Evolutionary conservation across 2,888 invertebrate genomes (phyloP).

Genomic region (Entomobrya multifasciata): DNA sequence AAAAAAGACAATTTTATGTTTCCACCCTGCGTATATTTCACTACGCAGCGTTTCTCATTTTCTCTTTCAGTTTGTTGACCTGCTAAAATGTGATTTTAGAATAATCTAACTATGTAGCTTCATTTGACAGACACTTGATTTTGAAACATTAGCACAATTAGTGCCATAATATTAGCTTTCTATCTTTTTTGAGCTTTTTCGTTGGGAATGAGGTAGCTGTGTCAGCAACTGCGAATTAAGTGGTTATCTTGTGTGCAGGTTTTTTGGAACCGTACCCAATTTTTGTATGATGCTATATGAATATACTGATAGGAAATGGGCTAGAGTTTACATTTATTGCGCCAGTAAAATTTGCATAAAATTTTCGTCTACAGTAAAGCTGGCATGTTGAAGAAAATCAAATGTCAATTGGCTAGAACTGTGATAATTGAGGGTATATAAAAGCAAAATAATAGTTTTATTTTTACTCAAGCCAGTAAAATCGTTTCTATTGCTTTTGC

Average conservation of each 20-base stretch:
- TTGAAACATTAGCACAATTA: constrained; percentile 14
- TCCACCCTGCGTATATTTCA: neutral
- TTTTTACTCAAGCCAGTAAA: neutral
- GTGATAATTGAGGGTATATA: neutral
- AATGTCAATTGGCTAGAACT: neutral
- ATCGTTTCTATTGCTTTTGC: too few relatives aligned
- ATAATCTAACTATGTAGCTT: neutral
- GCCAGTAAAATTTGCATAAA: constrained; percentile 57
- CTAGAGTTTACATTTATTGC: constrained; percentile 55
- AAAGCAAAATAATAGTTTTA: neutral
- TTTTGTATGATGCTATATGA: neutral
- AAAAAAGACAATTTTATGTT: constrained; percentile 21
- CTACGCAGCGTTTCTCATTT: too few relatives aligned
- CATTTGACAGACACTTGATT: neutral
- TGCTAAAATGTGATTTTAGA: neutral
- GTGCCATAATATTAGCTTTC: neutral
- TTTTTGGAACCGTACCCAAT: neutral
- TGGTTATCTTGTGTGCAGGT: constrained; percentile 12
- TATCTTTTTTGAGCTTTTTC: neutral
- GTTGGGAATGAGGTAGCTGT: neutral
- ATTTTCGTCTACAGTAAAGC: neutral
- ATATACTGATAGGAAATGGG: neutral
- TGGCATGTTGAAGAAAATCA: neutral
- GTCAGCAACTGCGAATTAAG: constrained; percentile 37
- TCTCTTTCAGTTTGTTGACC: constrained; percentile 12